phyloP scores from a whole-genome alignment of 1,140 invertebrate genomes.

The Micrasema minimum region DNA sequence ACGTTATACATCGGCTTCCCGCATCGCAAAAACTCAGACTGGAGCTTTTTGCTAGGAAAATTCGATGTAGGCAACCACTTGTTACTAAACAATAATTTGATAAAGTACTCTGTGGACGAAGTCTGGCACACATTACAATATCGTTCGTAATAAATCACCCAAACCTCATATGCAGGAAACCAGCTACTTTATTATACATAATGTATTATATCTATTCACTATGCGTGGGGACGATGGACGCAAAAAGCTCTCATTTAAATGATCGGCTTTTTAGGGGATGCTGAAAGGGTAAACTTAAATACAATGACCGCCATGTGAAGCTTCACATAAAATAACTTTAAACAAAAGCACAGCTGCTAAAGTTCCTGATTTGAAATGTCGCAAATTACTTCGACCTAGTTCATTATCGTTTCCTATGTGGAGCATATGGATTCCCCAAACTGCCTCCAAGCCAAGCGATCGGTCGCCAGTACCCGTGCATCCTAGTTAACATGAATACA shows the following conservation, averaged over 20 bases:
- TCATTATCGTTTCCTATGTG: too few species aligned
- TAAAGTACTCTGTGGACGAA: constrained; percentile 14
- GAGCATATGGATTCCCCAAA: too few species aligned
- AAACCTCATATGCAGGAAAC: not conserved
- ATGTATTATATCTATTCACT: not conserved
- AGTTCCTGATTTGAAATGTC: too few species aligned
- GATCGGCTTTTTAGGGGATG: not conserved
- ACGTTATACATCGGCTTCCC: constrained; percentile 30
- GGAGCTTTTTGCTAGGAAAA: constrained; percentile 19
- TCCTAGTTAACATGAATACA: too few species aligned
- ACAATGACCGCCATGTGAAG: too few species aligned
- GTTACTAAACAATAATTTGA: constrained; percentile 37
- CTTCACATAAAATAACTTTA: too few species aligned
- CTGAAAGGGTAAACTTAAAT: constrained; percentile 15
- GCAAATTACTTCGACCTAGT: too few species aligned
- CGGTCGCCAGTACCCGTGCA: too few species aligned
- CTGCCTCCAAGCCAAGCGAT: too few species aligned
- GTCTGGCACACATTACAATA: constrained; percentile 28
- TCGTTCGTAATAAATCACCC: constrained; percentile 23
- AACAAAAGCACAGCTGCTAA: too few species aligned
- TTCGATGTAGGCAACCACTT: constrained; percentile 29
- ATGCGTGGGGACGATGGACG: not conserved
- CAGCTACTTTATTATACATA: not conserved
- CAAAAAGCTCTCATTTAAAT: constrained; percentile 12
- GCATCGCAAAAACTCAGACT: constrained; percentile 26